phyloP scores from a whole-genome alignment of 2,797 vertebrate genomes.

The Huso huso region DNA sequence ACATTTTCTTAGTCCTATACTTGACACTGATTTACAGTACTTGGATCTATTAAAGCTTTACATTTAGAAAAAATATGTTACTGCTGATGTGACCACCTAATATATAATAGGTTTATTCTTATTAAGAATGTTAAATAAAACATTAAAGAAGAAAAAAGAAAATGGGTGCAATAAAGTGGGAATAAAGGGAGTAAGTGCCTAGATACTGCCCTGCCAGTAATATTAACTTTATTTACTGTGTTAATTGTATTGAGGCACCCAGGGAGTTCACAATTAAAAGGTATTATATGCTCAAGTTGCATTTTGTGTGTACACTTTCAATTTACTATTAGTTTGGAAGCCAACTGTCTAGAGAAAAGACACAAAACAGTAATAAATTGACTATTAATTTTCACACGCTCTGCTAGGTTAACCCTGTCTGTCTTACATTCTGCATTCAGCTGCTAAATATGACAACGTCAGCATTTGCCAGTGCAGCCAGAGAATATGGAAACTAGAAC shows the following conservation, averaged over 20 bases:
- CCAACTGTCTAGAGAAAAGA: slow-evolving; percentile 41
- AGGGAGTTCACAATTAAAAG: slow-evolving; percentile 12
- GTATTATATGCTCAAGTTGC: slow-evolving; percentile 3
- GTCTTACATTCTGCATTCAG: slow-evolving; percentile 40
- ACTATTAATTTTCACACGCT: slow-evolving; percentile 44
- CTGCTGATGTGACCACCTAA: too few species aligned
- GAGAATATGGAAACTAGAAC: slow-evolving; percentile 38
- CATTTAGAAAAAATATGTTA: too few species aligned
- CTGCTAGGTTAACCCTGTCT: slow-evolving; percentile 34
- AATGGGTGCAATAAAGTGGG: too few species aligned
- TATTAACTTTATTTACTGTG: too few species aligned
- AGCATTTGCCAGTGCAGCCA: slow-evolving; percentile 43
- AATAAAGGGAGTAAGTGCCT: too few species aligned
- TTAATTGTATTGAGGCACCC: slow-evolving; percentile 13
- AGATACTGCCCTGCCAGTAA: too few species aligned
- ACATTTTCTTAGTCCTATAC: too few species aligned
- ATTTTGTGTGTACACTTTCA: slow-evolving; percentile 24
- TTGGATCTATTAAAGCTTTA: too few species aligned
- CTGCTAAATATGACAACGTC: slow-evolving; percentile 46
- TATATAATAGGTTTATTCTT: too few species aligned
- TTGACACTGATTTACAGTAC: too few species aligned
- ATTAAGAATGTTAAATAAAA: too few species aligned
- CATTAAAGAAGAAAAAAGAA: too few species aligned
- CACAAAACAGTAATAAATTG: slow-evolving; percentile 43
- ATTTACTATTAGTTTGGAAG: slow-evolving; percentile 39